These are phyloP conservation scores for Craseonycteris thonglongyai DNA, from an alignment of 2,113 vertebrate genomes.

Conservation along the genomic window DNA sequence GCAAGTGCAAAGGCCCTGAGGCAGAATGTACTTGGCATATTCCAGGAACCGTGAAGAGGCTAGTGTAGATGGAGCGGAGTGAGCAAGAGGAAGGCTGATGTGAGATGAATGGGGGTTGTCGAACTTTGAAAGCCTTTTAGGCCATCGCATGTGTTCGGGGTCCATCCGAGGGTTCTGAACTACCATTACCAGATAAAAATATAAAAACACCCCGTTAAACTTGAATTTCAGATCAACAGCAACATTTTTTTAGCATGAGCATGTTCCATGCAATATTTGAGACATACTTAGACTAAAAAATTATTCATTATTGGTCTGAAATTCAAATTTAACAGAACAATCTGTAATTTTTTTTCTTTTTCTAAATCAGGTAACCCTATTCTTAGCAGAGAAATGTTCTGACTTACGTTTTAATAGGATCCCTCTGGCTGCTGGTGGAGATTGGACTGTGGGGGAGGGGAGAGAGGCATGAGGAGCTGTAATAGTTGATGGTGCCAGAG, in stretches of 20 bases:
- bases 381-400: not conserved
- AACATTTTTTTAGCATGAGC: not conserved
- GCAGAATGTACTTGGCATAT: not conserved
- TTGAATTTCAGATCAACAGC: not conserved
- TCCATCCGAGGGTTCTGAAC: not conserved
- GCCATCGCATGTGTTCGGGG: not conserved
- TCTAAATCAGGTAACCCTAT: not conserved
- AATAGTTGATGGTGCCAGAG: not conserved
- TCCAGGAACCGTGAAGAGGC: not conserved
- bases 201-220: not conserved
- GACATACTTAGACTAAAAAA: not conserved
- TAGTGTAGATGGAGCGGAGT: not conserved
- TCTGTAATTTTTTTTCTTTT: not conserved
- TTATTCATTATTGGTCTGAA: not conserved
- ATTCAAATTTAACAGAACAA: not conserved
- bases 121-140: not conserved
- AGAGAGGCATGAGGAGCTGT: fast-evolving
- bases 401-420: not conserved
- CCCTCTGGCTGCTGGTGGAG: not conserved
- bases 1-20: not conserved
- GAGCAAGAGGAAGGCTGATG: not conserved
- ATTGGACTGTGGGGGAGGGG: not conserved
- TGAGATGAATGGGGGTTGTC: not conserved
- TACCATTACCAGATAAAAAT: not conserved
- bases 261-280: not conserved